These are phyloP conservation scores for Salticus scenicus DNA, from an alignment of 2,888 invertebrate species.

Conservation along the genomic window DNA sequence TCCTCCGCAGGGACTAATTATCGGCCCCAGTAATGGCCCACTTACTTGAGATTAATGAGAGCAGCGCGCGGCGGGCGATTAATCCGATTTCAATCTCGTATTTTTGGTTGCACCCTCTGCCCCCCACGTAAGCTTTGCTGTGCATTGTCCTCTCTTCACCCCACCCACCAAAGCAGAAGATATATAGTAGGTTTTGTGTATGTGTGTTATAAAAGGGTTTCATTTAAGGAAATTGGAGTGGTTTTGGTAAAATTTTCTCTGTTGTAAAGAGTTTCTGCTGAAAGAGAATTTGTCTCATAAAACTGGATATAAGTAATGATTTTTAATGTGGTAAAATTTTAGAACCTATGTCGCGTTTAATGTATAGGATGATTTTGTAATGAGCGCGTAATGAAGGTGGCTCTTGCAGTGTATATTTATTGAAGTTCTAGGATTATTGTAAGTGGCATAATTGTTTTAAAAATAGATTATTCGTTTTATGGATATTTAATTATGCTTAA, in stretches of 20 bases:
- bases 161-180: neutral
- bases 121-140: neutral
- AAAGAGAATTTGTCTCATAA: neutral
- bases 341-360: neutral
- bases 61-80: constrained; percentile 58
- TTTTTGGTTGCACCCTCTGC: constrained; percentile 36
- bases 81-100: constrained; percentile 68
- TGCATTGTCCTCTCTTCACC: neutral
- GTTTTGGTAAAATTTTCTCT: neutral
- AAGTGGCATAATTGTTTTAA: neutral
- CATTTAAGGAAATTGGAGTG: constrained; percentile 19
- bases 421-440: neutral
- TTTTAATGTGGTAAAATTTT: constrained; percentile 1
- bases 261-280: neutral
- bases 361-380: neutral
- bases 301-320: neutral
- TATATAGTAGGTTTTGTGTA: constrained; percentile 11
- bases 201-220: neutral
- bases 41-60: constrained; percentile 69
- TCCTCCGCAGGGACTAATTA: constrained; percentile 70
- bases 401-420: neutral
- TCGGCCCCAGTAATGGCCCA: constrained; percentile 66
- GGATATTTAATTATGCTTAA: neutral
- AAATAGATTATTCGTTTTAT: neutral
- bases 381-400: neutral